phyloP scores from a whole-genome alignment of 1,140 invertebrate genomes.

The Phymorhynchus buccinoides region DNA sequence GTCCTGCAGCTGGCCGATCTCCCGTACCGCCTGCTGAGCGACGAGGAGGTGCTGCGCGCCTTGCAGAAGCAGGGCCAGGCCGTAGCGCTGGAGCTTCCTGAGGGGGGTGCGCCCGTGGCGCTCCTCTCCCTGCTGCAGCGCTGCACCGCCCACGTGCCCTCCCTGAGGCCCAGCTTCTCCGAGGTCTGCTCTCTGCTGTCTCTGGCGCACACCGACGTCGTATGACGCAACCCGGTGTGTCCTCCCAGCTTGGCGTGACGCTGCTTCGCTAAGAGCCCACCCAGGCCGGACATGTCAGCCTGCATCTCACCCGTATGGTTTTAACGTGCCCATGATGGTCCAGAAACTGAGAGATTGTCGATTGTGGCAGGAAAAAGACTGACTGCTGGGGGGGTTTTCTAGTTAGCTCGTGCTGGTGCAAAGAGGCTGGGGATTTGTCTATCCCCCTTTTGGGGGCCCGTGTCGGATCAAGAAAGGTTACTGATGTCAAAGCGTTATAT shows the following conservation, averaged over 20 bases:
- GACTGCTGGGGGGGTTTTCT: background rate
- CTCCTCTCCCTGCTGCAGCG: conserved; percentile 77
- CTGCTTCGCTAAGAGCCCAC: no score
- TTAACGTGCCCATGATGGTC: no score
- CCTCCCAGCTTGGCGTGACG: background rate
- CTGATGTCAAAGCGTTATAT: no score
- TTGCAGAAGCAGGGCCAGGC: conserved; percentile 63
- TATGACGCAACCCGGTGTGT: background rate
- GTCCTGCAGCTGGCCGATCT: conserved; percentile 69
- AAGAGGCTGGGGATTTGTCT: no score
- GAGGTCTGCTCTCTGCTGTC: conserved; percentile 59
- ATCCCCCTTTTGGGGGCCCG: no score
- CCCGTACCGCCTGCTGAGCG: conserved; percentile 63
- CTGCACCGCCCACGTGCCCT: conserved; percentile 79
- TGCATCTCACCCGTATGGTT: no score
- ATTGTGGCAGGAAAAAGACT: no score
- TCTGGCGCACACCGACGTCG: conserved; percentile 22
- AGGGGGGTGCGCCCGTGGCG: conserved; percentile 70
- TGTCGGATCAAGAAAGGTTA: no score
- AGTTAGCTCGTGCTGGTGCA: no score
- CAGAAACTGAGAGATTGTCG: no score
- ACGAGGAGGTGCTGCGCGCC: conserved; percentile 79
- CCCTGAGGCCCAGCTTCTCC: conserved; percentile 77
- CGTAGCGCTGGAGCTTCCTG: conserved; percentile 52
- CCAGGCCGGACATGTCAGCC: background rate